Evolutionary conservation across 1,140 invertebrate species (phyloP).

Genomic region (Gonioctena quinquepunctata): DNA sequence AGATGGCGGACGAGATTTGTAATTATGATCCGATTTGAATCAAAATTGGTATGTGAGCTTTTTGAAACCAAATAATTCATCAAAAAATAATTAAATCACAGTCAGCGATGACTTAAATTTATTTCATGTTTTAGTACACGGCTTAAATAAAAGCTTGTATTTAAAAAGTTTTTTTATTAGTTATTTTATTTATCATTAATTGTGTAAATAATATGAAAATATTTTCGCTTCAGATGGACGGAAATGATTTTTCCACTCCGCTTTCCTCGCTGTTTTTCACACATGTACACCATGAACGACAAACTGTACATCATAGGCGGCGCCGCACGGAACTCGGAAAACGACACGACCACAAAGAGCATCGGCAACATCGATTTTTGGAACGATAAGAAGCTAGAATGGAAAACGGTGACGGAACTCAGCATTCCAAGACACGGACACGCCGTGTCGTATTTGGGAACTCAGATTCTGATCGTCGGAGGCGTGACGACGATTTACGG

Average conservation of each 20-base stretch:
- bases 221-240: constrained; percentile 63
- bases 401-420: constrained; percentile 62
- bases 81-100: too few relatives aligned
- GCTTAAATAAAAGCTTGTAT: too few relatives aligned
- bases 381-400: constrained; percentile 59
- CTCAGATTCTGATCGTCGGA: constrained; percentile 64
- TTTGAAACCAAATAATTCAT: too few relatives aligned
- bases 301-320: constrained; percentile 64
- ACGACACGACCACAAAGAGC: constrained; percentile 61
- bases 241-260: constrained; percentile 56
- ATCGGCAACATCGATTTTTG: constrained; percentile 63
- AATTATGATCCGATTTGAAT: too few relatives aligned
- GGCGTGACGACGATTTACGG: constrained; percentile 65
- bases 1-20: too few relatives aligned
- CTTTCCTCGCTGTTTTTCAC: constrained; percentile 60
- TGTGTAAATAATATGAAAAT: too few relatives aligned
- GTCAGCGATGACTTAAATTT: too few relatives aligned
- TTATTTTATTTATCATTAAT: too few relatives aligned
- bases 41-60: too few relatives aligned
- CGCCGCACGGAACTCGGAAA: constrained; percentile 58
- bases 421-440: constrained; percentile 66
- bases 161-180: too few relatives aligned
- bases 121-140: too few relatives aligned
- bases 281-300: constrained; percentile 62
- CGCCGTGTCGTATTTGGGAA: constrained; percentile 62